Conservation (phyloP, 1,140 invertebrate species). For the Zaprionus kolodkinae region DNA sequence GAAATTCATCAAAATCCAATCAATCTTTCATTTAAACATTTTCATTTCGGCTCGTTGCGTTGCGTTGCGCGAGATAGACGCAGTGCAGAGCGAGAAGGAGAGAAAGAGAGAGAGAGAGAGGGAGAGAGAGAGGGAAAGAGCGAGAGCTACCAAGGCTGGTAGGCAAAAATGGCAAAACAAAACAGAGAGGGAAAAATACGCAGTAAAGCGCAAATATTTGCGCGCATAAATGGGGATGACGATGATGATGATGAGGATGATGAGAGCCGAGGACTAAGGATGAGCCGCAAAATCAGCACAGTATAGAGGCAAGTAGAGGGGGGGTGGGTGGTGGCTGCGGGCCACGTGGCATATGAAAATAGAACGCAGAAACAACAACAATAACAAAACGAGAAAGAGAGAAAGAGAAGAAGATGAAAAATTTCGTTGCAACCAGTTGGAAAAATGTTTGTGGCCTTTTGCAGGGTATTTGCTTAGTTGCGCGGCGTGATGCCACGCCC, state of each 20-base stretch:
- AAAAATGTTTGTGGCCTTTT: conserved; percentile 7
- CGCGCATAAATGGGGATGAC: conserved; percentile 80
- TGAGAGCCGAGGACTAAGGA: conserved; percentile 32
- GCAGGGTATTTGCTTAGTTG: conserved; percentile 15
- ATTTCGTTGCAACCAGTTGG: conserved; percentile 4
- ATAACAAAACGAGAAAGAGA: conserved; percentile 2
- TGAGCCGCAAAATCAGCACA: conserved; percentile 48
- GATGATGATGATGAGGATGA: conserved; percentile 57
- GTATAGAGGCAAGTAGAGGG: not conserved
- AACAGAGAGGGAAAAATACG: conserved; percentile 51
- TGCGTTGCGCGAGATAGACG: conserved; percentile 29
- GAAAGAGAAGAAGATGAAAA: not conserved
- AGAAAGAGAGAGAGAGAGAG: conserved; percentile 1
- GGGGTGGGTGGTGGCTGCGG: no score
- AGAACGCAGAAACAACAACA: conserved; percentile 6
- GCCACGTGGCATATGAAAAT: conserved; percentile 29
- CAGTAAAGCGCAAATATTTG: conserved; percentile 80
- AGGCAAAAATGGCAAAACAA: conserved; percentile 47
- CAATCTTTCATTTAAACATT: conserved; percentile 82
- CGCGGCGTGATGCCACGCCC: not conserved
- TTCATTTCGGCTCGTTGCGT: conserved; percentile 78
- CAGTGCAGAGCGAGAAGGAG: not conserved
- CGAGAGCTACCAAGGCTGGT: conserved; percentile 8
- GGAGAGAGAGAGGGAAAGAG: not conserved
- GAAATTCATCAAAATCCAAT: conserved; percentile 81